Base-by-base conservation (phyloP, 2,888 invertebrate species). In the Sarcophaga caerulescens region DNA sequence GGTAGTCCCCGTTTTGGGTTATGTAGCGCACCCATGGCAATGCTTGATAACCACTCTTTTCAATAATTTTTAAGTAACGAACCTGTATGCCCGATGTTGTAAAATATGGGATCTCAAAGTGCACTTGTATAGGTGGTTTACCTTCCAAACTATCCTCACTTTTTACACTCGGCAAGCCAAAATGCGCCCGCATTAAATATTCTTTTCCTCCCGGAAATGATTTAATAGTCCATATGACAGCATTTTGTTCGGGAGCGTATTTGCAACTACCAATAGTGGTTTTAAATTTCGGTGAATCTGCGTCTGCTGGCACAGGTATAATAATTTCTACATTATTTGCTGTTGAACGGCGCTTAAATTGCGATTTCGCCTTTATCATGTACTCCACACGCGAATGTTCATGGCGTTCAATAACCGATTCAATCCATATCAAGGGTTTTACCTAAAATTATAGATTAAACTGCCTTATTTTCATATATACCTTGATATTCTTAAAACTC, bases 21-120 rank as follows among this genome's bases (percentile, higher is more conserved):
- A 99, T 99, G 93, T 99, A 99, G n/a, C 99, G 95, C 6, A 99
- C 99, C 99, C 99, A 99, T 0, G 99, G 99, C 87, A 99, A 93
- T 0, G 99, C 99, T 93, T 99, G 99, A 93, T 99, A 99, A 0
- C 99, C 99, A 93, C 98, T 99, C 94, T 99, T 99, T 92, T 99
- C 99, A 90, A 99, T 99, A 90, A 99, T 99, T 94, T 92, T 92
- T 6, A 92, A 87, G 83, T 91, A 90, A 21, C 89, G 91, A 86
- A 98, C 98, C 95, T 99, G 99, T 90, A 99, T 99, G 57, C 99
- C 99, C 44, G 99, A 99, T 52, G 99, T 99, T 0, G 99, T 99
- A 91, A 99, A 99, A 92, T 99, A 99, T 0, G 99, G 99, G 90
- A 99, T 99, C 94, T 99, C 99, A 94, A 99, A 99, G 93, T 98